Base-by-base conservation (phyloP, 2,113 vertebrate species). In the Anhinga rufa region DNA sequence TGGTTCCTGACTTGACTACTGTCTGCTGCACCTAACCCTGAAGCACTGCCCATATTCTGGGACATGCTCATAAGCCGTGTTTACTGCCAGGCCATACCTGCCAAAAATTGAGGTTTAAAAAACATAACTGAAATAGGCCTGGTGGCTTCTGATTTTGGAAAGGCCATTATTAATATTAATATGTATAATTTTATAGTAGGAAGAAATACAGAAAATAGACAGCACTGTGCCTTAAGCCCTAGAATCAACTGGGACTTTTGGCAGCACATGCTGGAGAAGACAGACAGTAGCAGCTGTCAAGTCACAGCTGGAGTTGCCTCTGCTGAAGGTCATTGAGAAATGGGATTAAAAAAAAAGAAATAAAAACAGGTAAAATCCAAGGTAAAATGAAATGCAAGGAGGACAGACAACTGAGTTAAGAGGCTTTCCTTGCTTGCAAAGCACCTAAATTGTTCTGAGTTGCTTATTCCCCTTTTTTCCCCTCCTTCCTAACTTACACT, bases 251-350 rank as follows among this genome's bases (percentile, higher is more conserved):
- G 57, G 86, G 74, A 64, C 64, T 87, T 91, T 51, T 89, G 84
- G 90, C 92, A 95, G 93, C 82, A 88, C 85, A 77, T 13, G 49
- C 71, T 75, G 85, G 16, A 96, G 93, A 75, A 94, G 71, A 70
- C 58, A 94, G 71, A 70, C 58, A 88, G 90, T 0, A 93, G 88
- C 88, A 94, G 95, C 92, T 93, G 95, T 82, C 85, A 88, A 82
- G 48, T 51, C 93, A 92, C 82, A 94, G 82, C 82, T 90, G 82
- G 88, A 94, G 66, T 5, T 74, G 93, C 82, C 68, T 82, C 94
- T 80, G 21, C 71, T 80, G 58, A 94, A 92, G 86, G 60, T 71
- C 82, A 93, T 25, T 64, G 90, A 90, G 60, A 88, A 96, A 93
- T 19, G 14, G 72, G 65, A 88, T 83, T 88, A 88, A 66, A 54